Conservation (phyloP, 2,888 invertebrate species). For the Embidobia sp. region DNA sequence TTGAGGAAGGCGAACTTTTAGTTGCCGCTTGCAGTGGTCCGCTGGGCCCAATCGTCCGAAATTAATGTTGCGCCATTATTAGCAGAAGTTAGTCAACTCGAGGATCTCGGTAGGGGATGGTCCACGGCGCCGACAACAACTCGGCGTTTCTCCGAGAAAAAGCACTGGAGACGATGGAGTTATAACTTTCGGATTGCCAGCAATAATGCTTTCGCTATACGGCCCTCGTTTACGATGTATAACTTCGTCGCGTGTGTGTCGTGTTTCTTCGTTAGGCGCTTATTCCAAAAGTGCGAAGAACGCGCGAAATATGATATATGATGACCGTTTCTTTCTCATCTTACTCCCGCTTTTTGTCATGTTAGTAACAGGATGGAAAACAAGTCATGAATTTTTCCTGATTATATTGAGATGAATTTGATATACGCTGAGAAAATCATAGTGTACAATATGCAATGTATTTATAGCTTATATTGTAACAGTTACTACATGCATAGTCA, state of each 20-base stretch:
- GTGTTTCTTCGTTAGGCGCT: constrained; percentile 65
- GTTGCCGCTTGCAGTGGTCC: constrained; percentile 69
- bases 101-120: constrained; percentile 19
- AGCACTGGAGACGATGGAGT: constrained; percentile 57
- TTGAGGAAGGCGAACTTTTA: constrained; percentile 25
- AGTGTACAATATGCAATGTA: too few species aligned
- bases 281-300: constrained; percentile 57
- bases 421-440: too few species aligned
- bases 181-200: constrained; percentile 65
- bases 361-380: constrained; percentile 28
- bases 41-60: constrained; percentile 78
- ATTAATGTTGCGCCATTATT: constrained; percentile 79
- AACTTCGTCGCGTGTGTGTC: constrained; percentile 62
- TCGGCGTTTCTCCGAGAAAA: constrained; percentile 39
- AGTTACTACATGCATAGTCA: too few species aligned
- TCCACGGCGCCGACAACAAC: constrained; percentile 47
- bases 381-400: constrained; percentile 32
- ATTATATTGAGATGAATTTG: constrained; percentile 24
- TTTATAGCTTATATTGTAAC: too few species aligned
- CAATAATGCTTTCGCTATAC: constrained; percentile 58
- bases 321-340: constrained; percentile 28
- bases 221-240: constrained; percentile 54
- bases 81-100: constrained; percentile 76
- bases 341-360: constrained; percentile 29
- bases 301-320: constrained; percentile 60